A percentile compares a stretch with the other conserved stretches of the same genome.
These are phyloP conservation scores for Dreissena rostriformis DNA, from an alignment of 1,140 invertebrate species.

Conservation along the genomic window DNA sequence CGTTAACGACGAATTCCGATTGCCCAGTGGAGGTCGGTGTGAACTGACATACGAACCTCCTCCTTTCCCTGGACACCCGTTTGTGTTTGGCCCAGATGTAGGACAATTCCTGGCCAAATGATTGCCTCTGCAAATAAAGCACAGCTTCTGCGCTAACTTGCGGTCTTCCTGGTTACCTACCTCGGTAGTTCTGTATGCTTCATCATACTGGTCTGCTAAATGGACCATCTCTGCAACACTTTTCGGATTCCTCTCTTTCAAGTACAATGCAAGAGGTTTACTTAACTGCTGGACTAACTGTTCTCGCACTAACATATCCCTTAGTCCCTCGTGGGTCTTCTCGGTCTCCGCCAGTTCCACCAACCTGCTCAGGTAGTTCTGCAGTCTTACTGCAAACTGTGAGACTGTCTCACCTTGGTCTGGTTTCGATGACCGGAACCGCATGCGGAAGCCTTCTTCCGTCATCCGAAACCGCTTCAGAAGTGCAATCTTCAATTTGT, in stretches of 20 bases:
- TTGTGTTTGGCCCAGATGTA: neutral
- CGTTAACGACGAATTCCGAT: neutral
- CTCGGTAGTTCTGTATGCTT: neutral
- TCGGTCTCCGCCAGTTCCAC: neutral
- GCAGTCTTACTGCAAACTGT: conserved; percentile 9
- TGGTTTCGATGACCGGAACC: neutral
- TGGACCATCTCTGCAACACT: neutral
- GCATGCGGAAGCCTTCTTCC: neutral
- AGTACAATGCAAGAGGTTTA: neutral
- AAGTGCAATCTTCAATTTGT: neutral
- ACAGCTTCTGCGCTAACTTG: neutral
- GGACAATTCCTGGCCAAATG: conserved; percentile 12
- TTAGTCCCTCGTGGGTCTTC: neutral
- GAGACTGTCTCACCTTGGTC: neutral
- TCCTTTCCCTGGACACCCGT: neutral
- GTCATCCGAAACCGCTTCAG: conserved; percentile 7
- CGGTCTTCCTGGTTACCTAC: neutral
- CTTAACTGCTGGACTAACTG: neutral
- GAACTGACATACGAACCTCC: neutral
- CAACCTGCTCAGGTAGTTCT: neutral
- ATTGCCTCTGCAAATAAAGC: neutral
- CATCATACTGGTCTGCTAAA: neutral
- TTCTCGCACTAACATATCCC: neutral
- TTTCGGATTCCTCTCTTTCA: neutral
- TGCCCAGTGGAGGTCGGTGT: neutral